phyloP scores from a whole-genome alignment of 2,797 vertebrate species.

The Hephaestus fuliginosus region DNA sequence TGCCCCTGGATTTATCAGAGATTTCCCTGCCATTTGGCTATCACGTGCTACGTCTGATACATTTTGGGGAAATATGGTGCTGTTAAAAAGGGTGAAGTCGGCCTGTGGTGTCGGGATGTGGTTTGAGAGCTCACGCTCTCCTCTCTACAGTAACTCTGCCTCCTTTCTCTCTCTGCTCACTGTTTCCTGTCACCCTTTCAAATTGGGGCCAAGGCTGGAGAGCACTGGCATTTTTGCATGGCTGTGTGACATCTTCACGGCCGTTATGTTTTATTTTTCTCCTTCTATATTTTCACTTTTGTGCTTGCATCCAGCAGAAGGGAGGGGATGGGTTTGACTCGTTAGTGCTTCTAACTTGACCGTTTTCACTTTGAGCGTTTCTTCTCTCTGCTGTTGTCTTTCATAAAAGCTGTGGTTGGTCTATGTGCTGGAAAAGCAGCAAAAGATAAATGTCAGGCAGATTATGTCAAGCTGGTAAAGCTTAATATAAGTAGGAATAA shows the following conservation, averaged over 20 bases:
- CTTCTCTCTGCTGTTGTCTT: constrained; percentile 50
- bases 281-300: constrained; percentile 42
- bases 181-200: constrained; percentile 64
- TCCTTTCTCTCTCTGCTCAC: constrained; percentile 49
- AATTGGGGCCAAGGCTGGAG: constrained; percentile 41
- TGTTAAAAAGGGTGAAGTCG: constrained; percentile 80
- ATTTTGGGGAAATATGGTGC: constrained; percentile 73
- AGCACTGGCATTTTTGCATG: constrained; percentile 35
- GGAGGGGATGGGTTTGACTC: constrained; percentile 38
- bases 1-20: constrained; percentile 70
- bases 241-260: constrained; percentile 55
- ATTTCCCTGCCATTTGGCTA: constrained; percentile 64
- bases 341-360: constrained; percentile 57
- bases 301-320: constrained; percentile 40
- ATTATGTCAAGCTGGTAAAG: constrained; percentile 63
- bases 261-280: constrained; percentile 39
- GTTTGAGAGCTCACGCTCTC: constrained; percentile 73
- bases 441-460: constrained; percentile 73
- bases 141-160: constrained; percentile 41
- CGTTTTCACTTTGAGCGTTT: constrained; percentile 57
- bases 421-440: constrained; percentile 34
- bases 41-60: constrained; percentile 69
- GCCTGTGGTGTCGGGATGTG: constrained; percentile 73
- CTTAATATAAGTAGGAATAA: constrained; percentile 67
- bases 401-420: constrained; percentile 56